Evolutionary conservation across 2,113 vertebrate species (phyloP).

Genomic region (Periophthalmodon schlosseri): DNA sequence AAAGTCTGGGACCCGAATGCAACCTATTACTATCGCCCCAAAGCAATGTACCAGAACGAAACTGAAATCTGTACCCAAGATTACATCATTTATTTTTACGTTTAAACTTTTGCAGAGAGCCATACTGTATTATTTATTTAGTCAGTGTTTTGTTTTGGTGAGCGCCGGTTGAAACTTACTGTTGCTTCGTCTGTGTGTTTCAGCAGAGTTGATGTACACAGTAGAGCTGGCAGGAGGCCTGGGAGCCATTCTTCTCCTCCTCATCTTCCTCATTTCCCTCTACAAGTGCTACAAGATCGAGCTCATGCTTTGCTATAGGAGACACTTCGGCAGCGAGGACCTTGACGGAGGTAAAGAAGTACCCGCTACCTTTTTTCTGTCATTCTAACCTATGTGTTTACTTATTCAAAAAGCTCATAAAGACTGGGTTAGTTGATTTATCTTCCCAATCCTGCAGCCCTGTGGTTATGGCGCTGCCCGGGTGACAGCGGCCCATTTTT

Average conservation of each 20-base stretch:
- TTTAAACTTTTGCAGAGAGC: neutral
- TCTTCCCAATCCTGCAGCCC: conserved; percentile 22
- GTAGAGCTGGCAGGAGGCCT: conserved; percentile 97
- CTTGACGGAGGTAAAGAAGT: conserved; percentile 88
- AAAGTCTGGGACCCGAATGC: neutral
- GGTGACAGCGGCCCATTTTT: conserved; percentile 29
- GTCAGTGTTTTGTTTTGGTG: neutral
- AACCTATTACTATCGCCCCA: neutral
- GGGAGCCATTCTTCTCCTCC: conserved; percentile 93
- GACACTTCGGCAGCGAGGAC: conserved; percentile 95
- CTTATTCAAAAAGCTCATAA: neutral
- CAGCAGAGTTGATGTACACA: conserved; percentile 92
- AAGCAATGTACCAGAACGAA: neutral
- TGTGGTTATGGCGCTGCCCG: conserved; percentile 20
- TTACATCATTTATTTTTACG: neutral
- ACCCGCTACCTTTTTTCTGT: neutral
- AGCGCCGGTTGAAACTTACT: conserved; percentile 5
- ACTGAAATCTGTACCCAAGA: neutral
- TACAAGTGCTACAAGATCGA: conserved; percentile 99
- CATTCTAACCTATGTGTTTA: conserved; percentile 5
- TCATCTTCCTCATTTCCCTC: conserved; percentile 92
- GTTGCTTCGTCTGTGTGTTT: conserved; percentile 52
- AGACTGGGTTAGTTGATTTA: conserved; percentile 14
- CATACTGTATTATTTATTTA: neutral
- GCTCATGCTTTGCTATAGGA: conserved; percentile 96